Percentiles rank a stretch among this genome's conserved stretches.
Evolutionary conservation across 2,888 invertebrate genomes (phyloP).

Genomic region (Folsomia manolachei): DNA sequence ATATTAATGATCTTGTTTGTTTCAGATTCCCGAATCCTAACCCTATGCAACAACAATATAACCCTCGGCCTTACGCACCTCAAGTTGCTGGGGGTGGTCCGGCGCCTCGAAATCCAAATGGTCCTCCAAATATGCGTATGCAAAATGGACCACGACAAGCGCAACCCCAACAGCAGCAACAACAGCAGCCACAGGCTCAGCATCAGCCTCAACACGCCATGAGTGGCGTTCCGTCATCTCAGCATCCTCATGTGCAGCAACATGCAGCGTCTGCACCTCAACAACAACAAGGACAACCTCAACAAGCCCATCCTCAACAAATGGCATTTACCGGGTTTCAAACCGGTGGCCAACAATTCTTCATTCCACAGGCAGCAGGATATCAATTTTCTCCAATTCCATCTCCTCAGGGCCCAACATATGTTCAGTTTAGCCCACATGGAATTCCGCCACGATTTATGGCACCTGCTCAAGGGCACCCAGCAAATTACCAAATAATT

Average conservation of each 20-base stretch:
- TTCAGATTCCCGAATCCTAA: constrained; percentile 2
- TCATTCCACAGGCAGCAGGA: constrained; percentile 3
- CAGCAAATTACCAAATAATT: neutral
- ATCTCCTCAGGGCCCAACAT: constrained; percentile 2
- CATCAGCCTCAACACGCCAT: constrained; percentile 8
- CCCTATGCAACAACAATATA: constrained; percentile 20
- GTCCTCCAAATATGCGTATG: constrained; percentile 32
- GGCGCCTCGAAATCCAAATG: constrained; percentile 32
- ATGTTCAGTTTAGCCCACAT: constrained; percentile 8
- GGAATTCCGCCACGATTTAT: neutral
- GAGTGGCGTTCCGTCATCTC: constrained; percentile 1
- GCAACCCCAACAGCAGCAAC: constrained; percentile 31
- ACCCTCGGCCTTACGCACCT: constrained; percentile 19
- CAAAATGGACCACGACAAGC: constrained; percentile 35
- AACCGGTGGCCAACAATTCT: neutral
- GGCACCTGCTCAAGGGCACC: neutral
- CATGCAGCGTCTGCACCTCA: constrained; percentile 3
- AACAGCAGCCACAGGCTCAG: constrained; percentile 22
- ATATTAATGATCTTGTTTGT: neutral
- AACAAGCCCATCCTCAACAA: constrained; percentile 21
- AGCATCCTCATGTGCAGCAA: constrained; percentile 32
- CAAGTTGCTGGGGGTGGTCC: constrained; percentile 29
- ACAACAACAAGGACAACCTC: constrained; percentile 11
- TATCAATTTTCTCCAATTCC: constrained; percentile 12
- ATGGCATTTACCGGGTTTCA: constrained; percentile 17